These are phyloP conservation scores for Latrodectus geometricus DNA, from an alignment of 1,140 invertebrate genomes.

Conservation along the genomic window DNA sequence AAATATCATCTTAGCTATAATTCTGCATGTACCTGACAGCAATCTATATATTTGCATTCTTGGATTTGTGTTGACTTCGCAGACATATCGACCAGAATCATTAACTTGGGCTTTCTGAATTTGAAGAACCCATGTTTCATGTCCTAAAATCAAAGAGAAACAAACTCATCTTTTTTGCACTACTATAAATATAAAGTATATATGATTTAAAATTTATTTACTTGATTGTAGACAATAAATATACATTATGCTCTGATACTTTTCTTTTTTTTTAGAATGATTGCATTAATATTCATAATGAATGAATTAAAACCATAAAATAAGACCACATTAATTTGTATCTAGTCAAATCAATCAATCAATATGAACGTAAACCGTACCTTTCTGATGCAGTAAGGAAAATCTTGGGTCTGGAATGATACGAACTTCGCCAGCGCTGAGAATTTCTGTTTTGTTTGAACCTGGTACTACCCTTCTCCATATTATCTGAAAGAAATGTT, in stretches of 20 bases:
- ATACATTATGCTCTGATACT: too few relatives aligned
- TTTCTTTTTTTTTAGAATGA: background rate
- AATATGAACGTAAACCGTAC: constrained; percentile 66
- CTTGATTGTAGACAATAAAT: too few relatives aligned
- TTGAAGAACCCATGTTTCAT: constrained; percentile 86
- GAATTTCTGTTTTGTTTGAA: constrained; percentile 64
- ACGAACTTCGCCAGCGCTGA: constrained; percentile 79
- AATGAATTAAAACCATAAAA: background rate
- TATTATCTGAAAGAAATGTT: constrained; percentile 34
- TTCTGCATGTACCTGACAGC: constrained; percentile 67
- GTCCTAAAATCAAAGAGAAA: constrained; percentile 71
- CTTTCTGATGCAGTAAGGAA: constrained; percentile 79
- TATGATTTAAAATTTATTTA: too few relatives aligned
- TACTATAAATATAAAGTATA: too few relatives aligned
- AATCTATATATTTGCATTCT: constrained; percentile 80
- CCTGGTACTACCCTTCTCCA: constrained; percentile 51
- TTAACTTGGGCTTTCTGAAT: constrained; percentile 77
- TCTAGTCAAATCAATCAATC: too few relatives aligned
- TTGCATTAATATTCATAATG: background rate
- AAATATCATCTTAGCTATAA: background rate
- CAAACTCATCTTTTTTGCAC: too few relatives aligned
- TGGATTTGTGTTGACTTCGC: constrained; percentile 85
- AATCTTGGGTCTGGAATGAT: constrained; percentile 80
- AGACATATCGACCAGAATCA: constrained; percentile 83
- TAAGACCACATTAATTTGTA: too few relatives aligned